These are phyloP conservation scores for Odontesthes bonariensis DNA, from an alignment of 2,113 vertebrate genomes.

Conservation along the genomic window DNA sequence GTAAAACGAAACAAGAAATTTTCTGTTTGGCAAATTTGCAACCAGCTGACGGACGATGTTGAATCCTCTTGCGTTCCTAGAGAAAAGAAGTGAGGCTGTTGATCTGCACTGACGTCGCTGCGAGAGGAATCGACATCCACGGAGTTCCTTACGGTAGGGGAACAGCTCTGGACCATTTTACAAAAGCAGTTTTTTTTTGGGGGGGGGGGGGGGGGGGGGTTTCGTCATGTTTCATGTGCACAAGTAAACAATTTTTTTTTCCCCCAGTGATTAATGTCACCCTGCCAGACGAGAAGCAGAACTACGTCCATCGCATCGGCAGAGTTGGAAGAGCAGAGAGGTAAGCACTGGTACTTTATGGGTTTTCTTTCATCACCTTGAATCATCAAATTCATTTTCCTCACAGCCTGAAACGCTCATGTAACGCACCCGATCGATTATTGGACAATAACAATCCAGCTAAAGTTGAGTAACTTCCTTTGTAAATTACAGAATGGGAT, in stretches of 20 bases:
- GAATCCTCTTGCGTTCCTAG: conserved; percentile 70
- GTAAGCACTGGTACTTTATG: conserved; percentile 66
- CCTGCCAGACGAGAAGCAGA: conserved; percentile 98
- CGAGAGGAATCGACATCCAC: conserved; percentile 95
- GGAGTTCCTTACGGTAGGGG: conserved; percentile 93
- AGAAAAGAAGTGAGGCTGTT: conserved; percentile 92
- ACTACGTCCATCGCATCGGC: conserved; percentile 97
- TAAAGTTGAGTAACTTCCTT: conserved; percentile 15
- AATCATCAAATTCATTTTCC: background rate
- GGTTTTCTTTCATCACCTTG: background rate
- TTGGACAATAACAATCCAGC: background rate
- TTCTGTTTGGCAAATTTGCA: background rate
- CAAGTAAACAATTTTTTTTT: background rate
- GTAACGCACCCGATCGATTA: background rate
- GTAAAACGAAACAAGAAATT: conserved; percentile 71
- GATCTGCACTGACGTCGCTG: conserved; percentile 98
- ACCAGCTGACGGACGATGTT: background rate
- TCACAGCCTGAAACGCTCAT: too few species aligned
- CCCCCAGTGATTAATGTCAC: conserved; percentile 95
- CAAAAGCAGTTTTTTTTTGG: too few species aligned
- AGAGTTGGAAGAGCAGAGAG: conserved; percentile 97
- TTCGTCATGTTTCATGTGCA: background rate
- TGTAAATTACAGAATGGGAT: conserved; percentile 89
- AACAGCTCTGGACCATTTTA: background rate
- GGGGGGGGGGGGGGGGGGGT: too few species aligned